Evolutionary conservation across 2,888 invertebrate genomes (phyloP).

Genomic region (Scelioninae gen. 2): DNA sequence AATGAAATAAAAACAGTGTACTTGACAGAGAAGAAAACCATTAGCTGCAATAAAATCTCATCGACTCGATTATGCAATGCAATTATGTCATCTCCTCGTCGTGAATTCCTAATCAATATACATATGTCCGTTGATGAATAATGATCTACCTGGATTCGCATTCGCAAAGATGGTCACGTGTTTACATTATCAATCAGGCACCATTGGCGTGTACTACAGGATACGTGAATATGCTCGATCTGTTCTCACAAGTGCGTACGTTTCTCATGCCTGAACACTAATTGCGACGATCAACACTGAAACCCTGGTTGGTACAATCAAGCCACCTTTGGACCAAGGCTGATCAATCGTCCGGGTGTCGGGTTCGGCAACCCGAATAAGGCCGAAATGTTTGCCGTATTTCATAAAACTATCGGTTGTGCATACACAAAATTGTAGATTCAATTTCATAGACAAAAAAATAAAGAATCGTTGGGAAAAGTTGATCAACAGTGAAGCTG

Average conservation of each 20-base stretch:
- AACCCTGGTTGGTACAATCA: slow-evolving; percentile 27
- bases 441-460: too few species aligned
- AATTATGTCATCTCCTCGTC: too few species aligned
- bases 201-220: slow-evolving; percentile 60
- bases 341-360: slow-evolving; percentile 1
- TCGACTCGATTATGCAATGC: too few species aligned
- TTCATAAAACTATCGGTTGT: too few species aligned
- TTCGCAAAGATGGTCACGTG: slow-evolving; percentile 52
- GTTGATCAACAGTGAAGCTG: too few species aligned
- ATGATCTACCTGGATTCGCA: slow-evolving; percentile 50
- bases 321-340: slow-evolving; percentile 27
- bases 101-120: too few species aligned
- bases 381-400: slow-evolving; percentile 2
- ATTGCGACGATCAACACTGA: slow-evolving; percentile 45
- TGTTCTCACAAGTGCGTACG: slow-evolving; percentile 46
- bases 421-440: too few species aligned
- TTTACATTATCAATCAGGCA: slow-evolving; percentile 58
- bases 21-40: too few species aligned
- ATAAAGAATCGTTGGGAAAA: too few species aligned
- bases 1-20: too few species aligned
- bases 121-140: slow-evolving; percentile 51
- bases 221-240: slow-evolving; percentile 40
- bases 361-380: not conserved
- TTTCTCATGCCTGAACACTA: slow-evolving; percentile 48
- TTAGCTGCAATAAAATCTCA: too few species aligned